Percentiles rank a stretch among this genome's conserved stretches.
Evolutionary conservation across 2,888 invertebrate genomes (phyloP).

Genomic region (Epirrita christyi): DNA sequence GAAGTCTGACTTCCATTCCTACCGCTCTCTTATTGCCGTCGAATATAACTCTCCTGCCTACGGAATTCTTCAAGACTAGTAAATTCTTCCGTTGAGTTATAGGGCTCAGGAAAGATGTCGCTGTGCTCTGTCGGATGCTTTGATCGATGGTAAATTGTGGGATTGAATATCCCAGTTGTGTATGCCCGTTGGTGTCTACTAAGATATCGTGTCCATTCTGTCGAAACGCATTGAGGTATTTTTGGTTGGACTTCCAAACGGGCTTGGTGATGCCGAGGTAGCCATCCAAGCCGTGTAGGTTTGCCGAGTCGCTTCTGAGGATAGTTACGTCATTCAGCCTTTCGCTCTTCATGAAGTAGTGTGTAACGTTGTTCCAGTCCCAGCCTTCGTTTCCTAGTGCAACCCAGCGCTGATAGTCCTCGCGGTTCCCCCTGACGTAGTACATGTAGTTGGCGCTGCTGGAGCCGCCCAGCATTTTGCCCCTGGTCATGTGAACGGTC

Average conservation of each 20-base stretch:
- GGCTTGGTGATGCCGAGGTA: conserved; percentile 47
- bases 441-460: conserved; percentile 87
- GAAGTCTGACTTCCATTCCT: conserved; percentile 48
- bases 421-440: conserved; percentile 85
- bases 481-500: conserved; percentile 75
- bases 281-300: conserved; percentile 46
- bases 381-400: conserved; percentile 80
- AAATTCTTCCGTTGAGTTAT: conserved; percentile 47
- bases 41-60: conserved; percentile 49
- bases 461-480: conserved; percentile 87
- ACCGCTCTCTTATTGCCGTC: conserved; percentile 40
- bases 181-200: conserved; percentile 45
- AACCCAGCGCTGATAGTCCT: conserved; percentile 88
- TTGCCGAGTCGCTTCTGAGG: conserved; percentile 49
- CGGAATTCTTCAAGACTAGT: conserved; percentile 46
- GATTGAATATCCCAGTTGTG: conserved; percentile 47
- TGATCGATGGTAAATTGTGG: conserved; percentile 43
- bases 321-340: conserved; percentile 34
- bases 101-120: conserved; percentile 46
- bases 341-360: conserved; percentile 53
- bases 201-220: conserved; percentile 49
- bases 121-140: conserved; percentile 48
- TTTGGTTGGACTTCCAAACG: conserved; percentile 46
- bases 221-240: conserved; percentile 52
- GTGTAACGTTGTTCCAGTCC: conserved; percentile 28